Evolutionary conservation across 2,113 vertebrate genomes (phyloP).

Genomic region (Prolemur simus): DNA sequence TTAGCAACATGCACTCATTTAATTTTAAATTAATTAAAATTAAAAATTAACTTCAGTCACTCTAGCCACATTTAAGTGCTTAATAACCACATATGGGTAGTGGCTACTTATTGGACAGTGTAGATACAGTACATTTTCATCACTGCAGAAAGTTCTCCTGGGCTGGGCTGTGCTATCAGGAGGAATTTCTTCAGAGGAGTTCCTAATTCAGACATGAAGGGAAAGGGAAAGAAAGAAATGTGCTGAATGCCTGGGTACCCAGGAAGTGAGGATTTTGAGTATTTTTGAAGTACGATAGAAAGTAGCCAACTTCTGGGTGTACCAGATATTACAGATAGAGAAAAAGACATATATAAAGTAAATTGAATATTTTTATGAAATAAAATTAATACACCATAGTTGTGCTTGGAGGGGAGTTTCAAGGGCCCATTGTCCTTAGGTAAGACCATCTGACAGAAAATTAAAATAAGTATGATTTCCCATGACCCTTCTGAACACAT

Average conservation of each 20-base stretch:
- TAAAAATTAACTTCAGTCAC: neutral
- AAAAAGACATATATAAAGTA: neutral
- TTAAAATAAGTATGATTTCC: neutral
- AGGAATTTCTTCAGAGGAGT: neutral
- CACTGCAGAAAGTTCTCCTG: neutral
- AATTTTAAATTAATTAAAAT: neutral
- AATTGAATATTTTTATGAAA: neutral
- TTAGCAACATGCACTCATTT: neutral
- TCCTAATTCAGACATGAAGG: neutral
- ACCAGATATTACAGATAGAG: neutral
- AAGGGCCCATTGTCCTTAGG: neutral
- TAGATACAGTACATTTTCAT: neutral
- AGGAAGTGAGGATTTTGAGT: neutral
- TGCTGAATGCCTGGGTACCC: neutral
- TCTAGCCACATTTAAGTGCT: neutral
- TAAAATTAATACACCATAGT: neutral
- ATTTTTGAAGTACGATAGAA: neutral
- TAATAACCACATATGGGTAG: neutral
- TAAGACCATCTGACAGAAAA: neutral
- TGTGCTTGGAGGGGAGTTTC: neutral
- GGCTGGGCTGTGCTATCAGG: neutral
- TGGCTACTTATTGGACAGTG: neutral
- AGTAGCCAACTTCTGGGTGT: neutral
- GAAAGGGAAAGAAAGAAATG: neutral
- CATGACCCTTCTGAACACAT: neutral